Evolutionary conservation across 2,797 vertebrate genomes (phyloP).

Genomic region (Cheirogaleus major): DNA sequence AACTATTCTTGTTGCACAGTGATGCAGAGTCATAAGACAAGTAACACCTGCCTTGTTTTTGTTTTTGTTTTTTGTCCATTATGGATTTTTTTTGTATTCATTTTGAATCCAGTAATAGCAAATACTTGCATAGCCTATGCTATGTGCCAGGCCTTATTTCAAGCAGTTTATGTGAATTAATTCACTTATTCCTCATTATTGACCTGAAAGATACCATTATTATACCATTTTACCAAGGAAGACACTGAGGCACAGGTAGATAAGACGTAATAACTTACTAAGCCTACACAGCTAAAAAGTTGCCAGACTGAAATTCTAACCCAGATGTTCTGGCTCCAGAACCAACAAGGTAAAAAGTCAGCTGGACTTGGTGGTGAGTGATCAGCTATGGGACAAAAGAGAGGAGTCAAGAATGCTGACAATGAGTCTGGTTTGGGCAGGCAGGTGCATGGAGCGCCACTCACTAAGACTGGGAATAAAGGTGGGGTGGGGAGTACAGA

Average conservation of each 20-base stretch:
- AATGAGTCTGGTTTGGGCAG: neutral
- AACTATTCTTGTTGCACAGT: neutral
- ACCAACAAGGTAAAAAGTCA: neutral
- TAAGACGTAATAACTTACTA: neutral
- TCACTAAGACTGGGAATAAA: neutral
- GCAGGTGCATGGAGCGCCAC: neutral
- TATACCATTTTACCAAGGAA: neutral
- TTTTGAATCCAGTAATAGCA: constrained; percentile 3
- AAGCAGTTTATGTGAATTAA: neutral
- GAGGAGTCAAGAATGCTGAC: neutral
- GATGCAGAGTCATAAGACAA: neutral
- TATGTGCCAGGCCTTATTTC: neutral
- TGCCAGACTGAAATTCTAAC: neutral
- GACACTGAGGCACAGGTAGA: neutral
- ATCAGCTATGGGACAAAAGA: neutral
- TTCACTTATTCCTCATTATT: neutral
- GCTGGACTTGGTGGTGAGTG: neutral
- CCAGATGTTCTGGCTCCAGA: neutral
- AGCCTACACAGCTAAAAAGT: neutral
- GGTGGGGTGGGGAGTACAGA: neutral
- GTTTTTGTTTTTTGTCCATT: neutral
- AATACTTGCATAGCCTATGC: neutral
- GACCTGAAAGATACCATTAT: neutral
- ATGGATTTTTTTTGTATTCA: neutral
- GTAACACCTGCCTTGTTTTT: neutral